phyloP scores from a whole-genome alignment of 2,113 vertebrate genomes.

The Megaceryle torquata region DNA sequence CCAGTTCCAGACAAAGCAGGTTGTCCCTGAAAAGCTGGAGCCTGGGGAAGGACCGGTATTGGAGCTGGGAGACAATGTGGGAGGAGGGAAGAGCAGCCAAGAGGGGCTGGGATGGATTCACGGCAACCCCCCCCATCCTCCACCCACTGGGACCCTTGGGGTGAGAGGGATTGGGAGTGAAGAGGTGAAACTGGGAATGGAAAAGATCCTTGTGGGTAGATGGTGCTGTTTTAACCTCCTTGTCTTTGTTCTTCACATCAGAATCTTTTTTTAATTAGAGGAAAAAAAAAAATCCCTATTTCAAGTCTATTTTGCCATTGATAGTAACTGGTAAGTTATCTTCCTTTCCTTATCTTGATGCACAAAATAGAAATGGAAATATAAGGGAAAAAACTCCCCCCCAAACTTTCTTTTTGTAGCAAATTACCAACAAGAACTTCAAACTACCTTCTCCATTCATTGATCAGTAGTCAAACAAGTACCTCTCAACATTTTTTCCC shows the following conservation, averaged over 20 bases:
- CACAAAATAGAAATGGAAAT: background rate
- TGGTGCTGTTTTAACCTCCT: background rate
- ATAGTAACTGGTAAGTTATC: background rate
- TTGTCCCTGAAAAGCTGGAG: background rate
- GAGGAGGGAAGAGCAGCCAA: background rate
- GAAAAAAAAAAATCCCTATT: background rate
- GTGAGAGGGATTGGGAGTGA: accelerated
- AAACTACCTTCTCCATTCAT: background rate
- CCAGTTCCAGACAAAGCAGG: background rate
- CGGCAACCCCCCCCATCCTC: no score
- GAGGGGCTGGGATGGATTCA: background rate
- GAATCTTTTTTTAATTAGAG: background rate
- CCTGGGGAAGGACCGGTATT: no score
- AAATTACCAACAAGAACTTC: background rate
- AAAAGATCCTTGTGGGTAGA: background rate
- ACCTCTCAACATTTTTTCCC: background rate
- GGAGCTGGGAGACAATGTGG: background rate
- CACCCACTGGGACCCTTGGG: accelerated
- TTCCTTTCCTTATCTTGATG: background rate
- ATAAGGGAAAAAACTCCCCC: background rate
- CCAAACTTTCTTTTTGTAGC: background rate
- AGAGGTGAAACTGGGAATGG: accelerated
- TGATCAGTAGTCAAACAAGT: background rate
- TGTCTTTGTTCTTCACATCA: background rate
- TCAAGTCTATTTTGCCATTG: background rate